Percentiles rank a stretch among this genome's conserved stretches.
These are phyloP conservation scores for Choloepus hoffmanni DNA, from an alignment of 2,113 vertebrate genomes.

Conservation along the genomic window DNA sequence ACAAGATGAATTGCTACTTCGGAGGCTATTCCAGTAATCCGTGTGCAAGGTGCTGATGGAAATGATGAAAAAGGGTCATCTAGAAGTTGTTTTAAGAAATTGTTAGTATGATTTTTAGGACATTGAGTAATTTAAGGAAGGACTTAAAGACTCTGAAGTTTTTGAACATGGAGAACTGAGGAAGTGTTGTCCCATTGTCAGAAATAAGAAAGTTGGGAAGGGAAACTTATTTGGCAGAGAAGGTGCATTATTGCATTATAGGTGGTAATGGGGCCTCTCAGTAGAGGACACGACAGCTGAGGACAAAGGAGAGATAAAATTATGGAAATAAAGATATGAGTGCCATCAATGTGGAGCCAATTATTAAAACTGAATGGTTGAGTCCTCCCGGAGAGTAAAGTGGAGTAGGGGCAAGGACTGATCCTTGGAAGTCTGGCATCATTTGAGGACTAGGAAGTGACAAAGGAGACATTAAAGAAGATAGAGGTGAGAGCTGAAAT, in stretches of 20 bases:
- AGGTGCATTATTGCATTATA: background rate
- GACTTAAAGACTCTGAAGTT: slow-evolving; percentile 9
- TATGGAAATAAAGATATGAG: background rate
- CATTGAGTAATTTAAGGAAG: slow-evolving; percentile 6
- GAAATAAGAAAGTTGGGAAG: slow-evolving; percentile 21
- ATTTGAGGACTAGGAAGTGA: background rate
- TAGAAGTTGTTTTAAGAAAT: slow-evolving; percentile 41
- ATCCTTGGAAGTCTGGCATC: background rate
- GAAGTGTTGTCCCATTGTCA: background rate
- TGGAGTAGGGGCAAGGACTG: background rate
- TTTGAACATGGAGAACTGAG: background rate
- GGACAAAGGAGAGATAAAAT: background rate
- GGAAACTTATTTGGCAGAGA: background rate
- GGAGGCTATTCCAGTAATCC: background rate
- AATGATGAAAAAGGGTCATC: slow-evolving; percentile 12
- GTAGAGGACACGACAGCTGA: background rate
- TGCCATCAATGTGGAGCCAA: background rate
- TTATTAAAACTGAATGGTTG: slow-evolving; percentile 6
- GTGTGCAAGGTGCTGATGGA: background rate
- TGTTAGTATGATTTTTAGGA: background rate
- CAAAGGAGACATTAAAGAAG: slow-evolving; percentile 13
- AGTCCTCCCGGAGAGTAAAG: background rate
- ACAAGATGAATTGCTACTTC: background rate
- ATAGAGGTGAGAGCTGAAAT: background rate
- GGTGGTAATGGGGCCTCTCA: background rate